Percentiles rank a stretch among this genome's conserved stretches.
Conservation (phyloP, 2,797 vertebrate species). For the Galago senegalensis region DNA sequence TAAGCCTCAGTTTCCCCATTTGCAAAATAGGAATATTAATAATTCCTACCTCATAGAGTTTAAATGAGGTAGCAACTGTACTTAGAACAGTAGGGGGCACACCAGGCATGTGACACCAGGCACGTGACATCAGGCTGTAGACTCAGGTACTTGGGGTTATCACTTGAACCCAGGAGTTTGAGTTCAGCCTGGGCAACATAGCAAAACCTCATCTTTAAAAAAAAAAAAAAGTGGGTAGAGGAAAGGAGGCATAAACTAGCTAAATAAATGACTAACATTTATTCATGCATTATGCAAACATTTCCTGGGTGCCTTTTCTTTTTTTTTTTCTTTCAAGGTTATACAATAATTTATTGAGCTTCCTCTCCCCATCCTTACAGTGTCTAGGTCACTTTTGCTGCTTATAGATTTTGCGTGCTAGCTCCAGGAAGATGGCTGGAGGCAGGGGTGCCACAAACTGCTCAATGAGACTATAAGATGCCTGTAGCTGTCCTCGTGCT, state of each 20-base stretch:
- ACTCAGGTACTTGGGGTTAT: not conserved
- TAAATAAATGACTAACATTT: not conserved
- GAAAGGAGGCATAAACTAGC: not conserved
- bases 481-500: conserved; percentile 93
- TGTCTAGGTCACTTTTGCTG: conserved; percentile 92
- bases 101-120: not conserved
- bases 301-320: not conserved
- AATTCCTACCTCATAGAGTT: not conserved
- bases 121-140: not conserved
- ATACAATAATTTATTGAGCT: conserved; percentile 73
- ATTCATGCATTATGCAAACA: not conserved
- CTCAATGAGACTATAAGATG: conserved; percentile 92
- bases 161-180: not conserved
- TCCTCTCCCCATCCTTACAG: not conserved
- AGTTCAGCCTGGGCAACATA: not conserved
- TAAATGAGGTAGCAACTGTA: not conserved
- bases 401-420: conserved; percentile 96
- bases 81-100: not conserved
- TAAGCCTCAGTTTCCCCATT: not conserved
- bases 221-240: not conserved
- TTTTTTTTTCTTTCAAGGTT: not conserved
- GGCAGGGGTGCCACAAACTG: conserved; percentile 91
- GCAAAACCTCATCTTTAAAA: not conserved
- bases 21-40: not conserved
- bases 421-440: conserved; percentile 92